Evolutionary conservation across 1,140 invertebrate genomes (phyloP).

Genomic region (Tetragonula clypearis): DNA sequence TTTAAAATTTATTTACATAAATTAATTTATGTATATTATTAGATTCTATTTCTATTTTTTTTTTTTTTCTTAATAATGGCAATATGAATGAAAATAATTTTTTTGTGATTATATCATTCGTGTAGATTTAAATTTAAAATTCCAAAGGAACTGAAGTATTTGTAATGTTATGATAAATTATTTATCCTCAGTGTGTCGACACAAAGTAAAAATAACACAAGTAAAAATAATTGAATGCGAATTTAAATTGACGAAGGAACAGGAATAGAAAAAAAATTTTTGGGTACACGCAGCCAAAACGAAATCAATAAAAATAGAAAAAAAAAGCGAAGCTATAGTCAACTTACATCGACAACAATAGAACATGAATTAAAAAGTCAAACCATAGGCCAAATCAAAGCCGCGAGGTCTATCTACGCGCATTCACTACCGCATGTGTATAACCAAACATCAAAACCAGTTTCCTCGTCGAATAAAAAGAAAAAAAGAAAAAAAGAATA

Average conservation of each 20-base stretch:
- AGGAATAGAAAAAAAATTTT: not conserved
- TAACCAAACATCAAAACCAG: not conserved
- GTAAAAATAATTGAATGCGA: not conserved
- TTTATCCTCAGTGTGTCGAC: too few relatives aligned
- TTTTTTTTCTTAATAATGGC: too few relatives aligned
- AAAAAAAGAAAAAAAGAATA: not conserved
- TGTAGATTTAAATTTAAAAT: too few relatives aligned
- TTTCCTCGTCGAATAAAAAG: not conserved
- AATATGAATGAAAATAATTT: not conserved
- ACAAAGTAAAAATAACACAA: too few relatives aligned
- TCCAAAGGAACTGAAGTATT: too few relatives aligned
- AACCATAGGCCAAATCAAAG: not conserved
- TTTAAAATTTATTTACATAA: too few relatives aligned
- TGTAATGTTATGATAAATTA: too few relatives aligned
- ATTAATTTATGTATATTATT: too few relatives aligned
- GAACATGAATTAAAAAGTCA: not conserved
- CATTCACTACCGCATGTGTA: not conserved
- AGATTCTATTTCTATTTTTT: too few relatives aligned
- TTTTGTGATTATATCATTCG: too few relatives aligned
- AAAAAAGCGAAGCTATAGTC: not conserved
- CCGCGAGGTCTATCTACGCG: not conserved
- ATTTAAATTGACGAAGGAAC: not conserved
- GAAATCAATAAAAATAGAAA: not conserved
- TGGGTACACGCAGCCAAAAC: too few relatives aligned
- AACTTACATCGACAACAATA: not conserved